Conservation (phyloP, 2,888 invertebrate species). For the Diadegma fenestrale region DNA sequence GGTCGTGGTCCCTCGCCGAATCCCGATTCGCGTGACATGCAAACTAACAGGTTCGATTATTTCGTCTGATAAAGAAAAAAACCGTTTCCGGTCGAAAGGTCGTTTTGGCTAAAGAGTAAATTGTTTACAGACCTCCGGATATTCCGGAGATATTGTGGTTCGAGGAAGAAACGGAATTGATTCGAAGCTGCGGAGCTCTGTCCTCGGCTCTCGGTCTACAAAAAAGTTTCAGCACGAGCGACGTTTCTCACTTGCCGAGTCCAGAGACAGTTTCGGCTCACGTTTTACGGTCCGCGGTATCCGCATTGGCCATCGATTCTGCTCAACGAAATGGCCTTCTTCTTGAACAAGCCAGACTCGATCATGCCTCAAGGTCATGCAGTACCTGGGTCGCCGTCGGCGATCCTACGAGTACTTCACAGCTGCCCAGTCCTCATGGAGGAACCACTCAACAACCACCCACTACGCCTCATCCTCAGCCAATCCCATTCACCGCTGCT, state of each 20-base stretch:
- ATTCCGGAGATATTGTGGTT: slow-evolving; percentile 89
- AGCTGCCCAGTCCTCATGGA: slow-evolving; percentile 93
- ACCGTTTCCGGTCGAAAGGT: not conserved
- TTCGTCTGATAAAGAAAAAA: not conserved
- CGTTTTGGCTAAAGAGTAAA: not conserved
- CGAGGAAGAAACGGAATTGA: slow-evolving; percentile 92
- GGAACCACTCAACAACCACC: slow-evolving; percentile 84
- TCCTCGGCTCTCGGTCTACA: slow-evolving; percentile 93
- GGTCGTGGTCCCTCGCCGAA: slow-evolving; percentile 90
- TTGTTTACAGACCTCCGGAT: slow-evolving; percentile 86
- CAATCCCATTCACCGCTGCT: slow-evolving; percentile 88
- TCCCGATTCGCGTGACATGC: slow-evolving; percentile 87
- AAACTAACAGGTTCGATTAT: slow-evolving; percentile 78
- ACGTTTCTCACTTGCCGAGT: slow-evolving; percentile 88
- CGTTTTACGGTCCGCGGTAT: slow-evolving; percentile 84
- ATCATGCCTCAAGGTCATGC: slow-evolving; percentile 90
- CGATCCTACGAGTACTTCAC: slow-evolving; percentile 90
- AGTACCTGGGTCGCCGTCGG: slow-evolving; percentile 96
- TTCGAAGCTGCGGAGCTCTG: slow-evolving; percentile 92
- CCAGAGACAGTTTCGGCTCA: slow-evolving; percentile 84
- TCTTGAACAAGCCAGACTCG: slow-evolving; percentile 87
- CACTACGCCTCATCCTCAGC: slow-evolving; percentile 83
- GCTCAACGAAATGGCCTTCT: slow-evolving; percentile 86
- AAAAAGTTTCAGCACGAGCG: slow-evolving; percentile 93
- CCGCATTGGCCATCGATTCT: slow-evolving; percentile 87